phyloP scores from a whole-genome alignment of 2,888 invertebrate species.

The Parasteatoda lunata region DNA sequence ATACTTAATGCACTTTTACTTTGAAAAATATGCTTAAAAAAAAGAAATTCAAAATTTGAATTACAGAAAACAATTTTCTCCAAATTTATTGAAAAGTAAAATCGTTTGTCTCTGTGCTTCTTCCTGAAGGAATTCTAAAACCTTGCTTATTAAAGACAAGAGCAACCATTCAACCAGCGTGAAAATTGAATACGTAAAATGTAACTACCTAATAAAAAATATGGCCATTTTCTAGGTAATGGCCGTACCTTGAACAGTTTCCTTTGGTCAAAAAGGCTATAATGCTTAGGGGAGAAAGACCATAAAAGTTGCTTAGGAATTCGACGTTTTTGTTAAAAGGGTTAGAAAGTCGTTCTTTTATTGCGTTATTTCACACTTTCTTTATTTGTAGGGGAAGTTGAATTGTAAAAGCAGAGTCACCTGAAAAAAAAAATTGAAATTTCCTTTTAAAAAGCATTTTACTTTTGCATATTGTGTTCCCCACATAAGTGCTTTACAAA shows the following conservation, averaged over 20 bases:
- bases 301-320: constrained; percentile 52
- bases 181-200: constrained; percentile 63
- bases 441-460: constrained; percentile 27
- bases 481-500: constrained; percentile 12
- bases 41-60: too few relatives aligned
- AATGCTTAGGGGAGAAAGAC: constrained; percentile 32
- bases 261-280: constrained; percentile 48
- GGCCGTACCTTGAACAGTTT: constrained; percentile 24
- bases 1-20: too few relatives aligned
- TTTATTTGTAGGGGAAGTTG: constrained; percentile 35
- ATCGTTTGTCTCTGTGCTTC: background rate
- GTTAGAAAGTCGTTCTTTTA: constrained; percentile 46
- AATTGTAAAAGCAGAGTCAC: constrained; percentile 20
- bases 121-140: background rate
- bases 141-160: constrained; percentile 49
- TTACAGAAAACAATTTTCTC: too few relatives aligned
- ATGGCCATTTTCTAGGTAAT: constrained; percentile 52
- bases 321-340: constrained; percentile 53
- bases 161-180: constrained; percentile 19
- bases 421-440: constrained; percentile 6
- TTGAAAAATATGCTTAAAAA: too few relatives aligned
- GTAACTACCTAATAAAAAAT: constrained; percentile 62
- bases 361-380: constrained; percentile 42
- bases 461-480: constrained; percentile 2
- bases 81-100: too few relatives aligned